A percentile compares a stretch with the other conserved stretches of the same genome.
Conservation (phyloP, 2,113 vertebrate species). For the Pituophis catenifer region DNA sequence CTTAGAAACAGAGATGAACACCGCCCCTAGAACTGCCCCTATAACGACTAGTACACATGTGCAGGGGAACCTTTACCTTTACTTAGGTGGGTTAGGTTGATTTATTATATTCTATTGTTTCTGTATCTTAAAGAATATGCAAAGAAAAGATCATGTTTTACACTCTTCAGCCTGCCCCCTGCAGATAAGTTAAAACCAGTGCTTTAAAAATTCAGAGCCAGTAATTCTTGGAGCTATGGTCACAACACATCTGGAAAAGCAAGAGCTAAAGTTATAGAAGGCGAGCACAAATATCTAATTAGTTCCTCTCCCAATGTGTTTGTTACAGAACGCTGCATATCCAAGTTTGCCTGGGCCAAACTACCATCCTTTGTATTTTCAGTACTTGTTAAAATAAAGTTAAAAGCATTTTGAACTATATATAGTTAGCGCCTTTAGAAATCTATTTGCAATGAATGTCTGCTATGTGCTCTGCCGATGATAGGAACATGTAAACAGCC, state of each 20-base stretch:
- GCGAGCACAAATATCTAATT: background rate
- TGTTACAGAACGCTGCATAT: background rate
- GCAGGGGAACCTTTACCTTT: too few relatives aligned
- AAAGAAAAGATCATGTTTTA: background rate
- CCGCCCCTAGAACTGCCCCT: too few relatives aligned
- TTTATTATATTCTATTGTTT: background rate
- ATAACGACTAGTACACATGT: too few relatives aligned
- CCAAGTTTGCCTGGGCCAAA: background rate
- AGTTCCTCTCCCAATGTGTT: background rate
- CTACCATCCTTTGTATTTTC: constrained; percentile 30
- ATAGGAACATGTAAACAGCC: constrained; percentile 56
- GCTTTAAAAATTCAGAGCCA: background rate
- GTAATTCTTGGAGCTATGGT: background rate
- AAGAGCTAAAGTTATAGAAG: background rate
- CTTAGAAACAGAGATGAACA: too few relatives aligned
- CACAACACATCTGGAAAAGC: background rate
- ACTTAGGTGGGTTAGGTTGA: background rate
- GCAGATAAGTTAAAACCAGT: background rate
- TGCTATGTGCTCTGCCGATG: constrained; percentile 4
- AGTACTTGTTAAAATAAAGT: constrained; percentile 10
- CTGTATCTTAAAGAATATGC: background rate
- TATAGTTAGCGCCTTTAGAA: background rate
- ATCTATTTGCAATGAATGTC: constrained; percentile 17
- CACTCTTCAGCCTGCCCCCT: background rate
- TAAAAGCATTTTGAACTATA: background rate